phyloP scores from a whole-genome alignment of 2,797 vertebrate genomes.

The Heliangelus exortis region DNA sequence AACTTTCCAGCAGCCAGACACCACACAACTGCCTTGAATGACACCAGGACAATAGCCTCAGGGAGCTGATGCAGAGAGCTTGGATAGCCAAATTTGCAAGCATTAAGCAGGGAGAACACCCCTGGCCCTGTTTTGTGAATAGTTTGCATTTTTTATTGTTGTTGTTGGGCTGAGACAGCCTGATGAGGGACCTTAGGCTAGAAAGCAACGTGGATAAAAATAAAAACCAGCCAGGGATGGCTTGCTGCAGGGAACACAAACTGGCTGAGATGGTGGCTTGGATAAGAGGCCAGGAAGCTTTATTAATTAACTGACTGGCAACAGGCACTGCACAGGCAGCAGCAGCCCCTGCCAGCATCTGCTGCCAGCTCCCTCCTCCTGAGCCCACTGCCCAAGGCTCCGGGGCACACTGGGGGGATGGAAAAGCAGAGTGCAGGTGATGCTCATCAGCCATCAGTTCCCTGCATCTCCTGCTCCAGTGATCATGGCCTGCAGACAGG shows the following conservation, averaged over 20 bases:
- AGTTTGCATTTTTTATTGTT: not conserved
- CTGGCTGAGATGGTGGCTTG: not conserved
- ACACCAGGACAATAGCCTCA: not conserved
- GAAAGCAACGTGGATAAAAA: not conserved
- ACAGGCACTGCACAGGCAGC: not conserved
- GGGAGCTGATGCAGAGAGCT: not conserved
- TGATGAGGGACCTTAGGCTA: not conserved
- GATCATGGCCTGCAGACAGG: not conserved
- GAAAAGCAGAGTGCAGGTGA: not conserved
- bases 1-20: not conserved
- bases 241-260: not conserved
- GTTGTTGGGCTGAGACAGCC: not conserved
- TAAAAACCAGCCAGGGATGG: not conserved
- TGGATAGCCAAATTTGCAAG: not conserved
- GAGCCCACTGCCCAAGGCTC: not conserved
- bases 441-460: rapidly evolving
- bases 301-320: not conserved
- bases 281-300: not conserved
- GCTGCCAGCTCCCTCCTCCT: not conserved
- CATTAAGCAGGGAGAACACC: not conserved
- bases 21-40: not conserved
- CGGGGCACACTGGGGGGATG: not conserved
- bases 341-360: not conserved
- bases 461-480: rapidly evolving
- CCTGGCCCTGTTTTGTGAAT: not conserved